phyloP scores from a whole-genome alignment of 2,113 vertebrate genomes.

The Rhynchomys soricoides region DNA sequence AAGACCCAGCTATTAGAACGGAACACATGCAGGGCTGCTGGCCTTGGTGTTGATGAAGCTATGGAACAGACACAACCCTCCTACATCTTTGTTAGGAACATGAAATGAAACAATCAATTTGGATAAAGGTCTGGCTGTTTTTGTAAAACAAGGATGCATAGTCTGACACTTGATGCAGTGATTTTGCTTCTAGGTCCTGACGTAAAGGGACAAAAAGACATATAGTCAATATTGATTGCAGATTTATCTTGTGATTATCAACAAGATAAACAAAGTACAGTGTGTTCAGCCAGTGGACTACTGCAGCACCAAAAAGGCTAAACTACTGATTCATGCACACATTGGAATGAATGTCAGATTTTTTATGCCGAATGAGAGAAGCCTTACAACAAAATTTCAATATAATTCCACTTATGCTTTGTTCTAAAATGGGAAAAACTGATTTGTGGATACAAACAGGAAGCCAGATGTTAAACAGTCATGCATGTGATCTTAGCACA shows the following conservation, averaged over 20 bases:
- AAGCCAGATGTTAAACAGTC: not conserved
- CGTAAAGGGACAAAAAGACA: not conserved
- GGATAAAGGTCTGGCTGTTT: not conserved
- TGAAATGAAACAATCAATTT: not conserved
- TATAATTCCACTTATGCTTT: not conserved
- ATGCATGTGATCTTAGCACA: not conserved
- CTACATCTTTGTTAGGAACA: not conserved
- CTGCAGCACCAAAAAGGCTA: not conserved
- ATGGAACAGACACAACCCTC: not conserved
- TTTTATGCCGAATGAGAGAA: not conserved
- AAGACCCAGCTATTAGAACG: not conserved
- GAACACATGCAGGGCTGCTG: not conserved
- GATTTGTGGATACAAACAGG: not conserved
- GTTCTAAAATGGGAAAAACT: not conserved
- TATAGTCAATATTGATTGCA: not conserved
- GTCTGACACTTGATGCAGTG: not conserved
- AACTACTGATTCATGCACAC: not conserved
- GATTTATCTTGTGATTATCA: conserved; percentile 6
- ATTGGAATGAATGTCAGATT: not conserved
- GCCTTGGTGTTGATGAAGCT: not conserved
- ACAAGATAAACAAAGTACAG: not conserved
- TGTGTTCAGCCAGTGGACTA: not conserved
- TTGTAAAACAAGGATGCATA: not conserved
- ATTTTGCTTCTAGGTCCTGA: not conserved
- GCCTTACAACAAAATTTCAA: not conserved